Evolutionary conservation across 2,888 invertebrate genomes (phyloP).

Genomic region (Orchestes rusci): DNA sequence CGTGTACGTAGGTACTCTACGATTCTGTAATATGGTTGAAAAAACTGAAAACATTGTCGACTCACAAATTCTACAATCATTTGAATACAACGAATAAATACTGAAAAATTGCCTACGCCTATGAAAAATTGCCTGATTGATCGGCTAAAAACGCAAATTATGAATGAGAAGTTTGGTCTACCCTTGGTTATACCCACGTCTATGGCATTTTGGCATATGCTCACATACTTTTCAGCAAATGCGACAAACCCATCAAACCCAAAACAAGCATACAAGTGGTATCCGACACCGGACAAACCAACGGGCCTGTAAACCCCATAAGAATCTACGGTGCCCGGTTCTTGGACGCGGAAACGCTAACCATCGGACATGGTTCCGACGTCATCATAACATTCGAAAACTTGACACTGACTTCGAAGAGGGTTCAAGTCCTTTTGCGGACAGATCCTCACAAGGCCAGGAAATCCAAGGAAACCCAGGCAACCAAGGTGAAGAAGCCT

Average conservation of each 20-base stretch:
- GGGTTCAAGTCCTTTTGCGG: slow-evolving; percentile 34
- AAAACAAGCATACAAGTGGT: slow-evolving; percentile 55
- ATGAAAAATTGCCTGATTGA: too few species aligned
- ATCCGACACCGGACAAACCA: slow-evolving; percentile 46
- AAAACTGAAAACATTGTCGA: too few species aligned
- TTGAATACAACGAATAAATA: too few species aligned
- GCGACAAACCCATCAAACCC: slow-evolving; percentile 58
- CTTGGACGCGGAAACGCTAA: slow-evolving; percentile 42
- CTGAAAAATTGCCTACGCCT: too few species aligned
- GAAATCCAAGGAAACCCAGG: slow-evolving; percentile 32
- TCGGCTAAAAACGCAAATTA: too few species aligned
- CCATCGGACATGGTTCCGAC: slow-evolving; percentile 53
- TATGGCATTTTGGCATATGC: too few species aligned
- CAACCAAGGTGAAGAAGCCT: slow-evolving; percentile 43
- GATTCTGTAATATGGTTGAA: too few species aligned
- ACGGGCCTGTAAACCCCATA: slow-evolving; percentile 48
- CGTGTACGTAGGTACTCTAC: too few species aligned
- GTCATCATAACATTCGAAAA: slow-evolving; percentile 54
- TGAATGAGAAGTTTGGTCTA: too few species aligned
- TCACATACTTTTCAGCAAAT: slow-evolving; percentile 38
- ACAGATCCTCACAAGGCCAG: slow-evolving; percentile 37
- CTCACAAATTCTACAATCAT: too few species aligned
- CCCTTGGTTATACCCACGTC: too few species aligned
- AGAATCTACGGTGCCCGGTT: slow-evolving; percentile 47
- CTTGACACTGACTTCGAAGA: slow-evolving; percentile 39